Evolutionary conservation across 1,140 invertebrate genomes (phyloP), one percentile per base, ranked within the genome.

Genomic region (Hycleus cichorii): DNA sequence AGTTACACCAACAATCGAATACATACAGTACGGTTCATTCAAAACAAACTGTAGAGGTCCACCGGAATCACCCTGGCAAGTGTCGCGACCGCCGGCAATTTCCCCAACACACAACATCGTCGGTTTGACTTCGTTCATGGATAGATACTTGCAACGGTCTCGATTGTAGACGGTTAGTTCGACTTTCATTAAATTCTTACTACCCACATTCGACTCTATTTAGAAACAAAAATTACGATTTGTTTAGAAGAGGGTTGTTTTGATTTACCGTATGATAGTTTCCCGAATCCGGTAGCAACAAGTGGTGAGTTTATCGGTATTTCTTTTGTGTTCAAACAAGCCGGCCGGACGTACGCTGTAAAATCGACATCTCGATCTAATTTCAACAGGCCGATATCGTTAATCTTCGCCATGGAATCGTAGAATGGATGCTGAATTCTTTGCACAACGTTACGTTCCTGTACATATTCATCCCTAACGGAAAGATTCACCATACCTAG

Each of bases 351-450:
- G 3, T 57, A 59, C 10, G 66, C 62, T 42, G 64, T 72, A 9
- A 84, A 74, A 1, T 61, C 64, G 5, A 80, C 75, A 18, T 64
- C 46, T 25, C 58, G 63, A 3, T 71, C 67, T 6, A 86, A 64
- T 60, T 78, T 72, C 2, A 85, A 51, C 1, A 86, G 52, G 4
- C 79, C 83, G 48, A 86, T 83, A 56, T 87, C 85, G 55, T 81
- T 73, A 57, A 84, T 83, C 50, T 78, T 70, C 0, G 71, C 67
- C 0, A 79, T 77, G 4, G 73, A 64, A 4, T 71, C 73, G 59
- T 80, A 84, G 39, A 74, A 65, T 3, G 81, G 79, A 73, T 82
- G 78, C 3, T 54, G 50, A 38, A 69, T 59, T 2, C 63, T 62
- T 48, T 64, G n/a, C 4, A 54, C 52, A 10, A 78, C 64, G 4